These are phyloP conservation scores for Scopus umbretta DNA, from an alignment of 2,113 vertebrate species.

Conservation along the genomic window DNA sequence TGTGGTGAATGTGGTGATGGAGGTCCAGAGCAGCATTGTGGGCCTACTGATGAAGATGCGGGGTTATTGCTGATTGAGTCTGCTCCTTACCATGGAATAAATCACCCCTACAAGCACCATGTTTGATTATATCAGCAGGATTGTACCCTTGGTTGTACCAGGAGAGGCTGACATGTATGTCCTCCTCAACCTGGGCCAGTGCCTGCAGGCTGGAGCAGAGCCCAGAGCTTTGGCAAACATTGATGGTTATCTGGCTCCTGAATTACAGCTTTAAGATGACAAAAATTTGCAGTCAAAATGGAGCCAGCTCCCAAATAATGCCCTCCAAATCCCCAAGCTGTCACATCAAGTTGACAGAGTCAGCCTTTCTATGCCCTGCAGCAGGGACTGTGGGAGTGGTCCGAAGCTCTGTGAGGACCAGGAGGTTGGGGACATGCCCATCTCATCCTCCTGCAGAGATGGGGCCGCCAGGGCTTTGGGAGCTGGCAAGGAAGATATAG, in stretches of 20 bases:
- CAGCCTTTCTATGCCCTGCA: not conserved
- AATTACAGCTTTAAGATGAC: not conserved
- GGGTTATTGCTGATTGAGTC: not conserved
- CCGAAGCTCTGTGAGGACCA: not conserved
- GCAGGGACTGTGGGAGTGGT: not conserved
- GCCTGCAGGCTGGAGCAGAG: not conserved
- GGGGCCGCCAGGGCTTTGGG: not conserved
- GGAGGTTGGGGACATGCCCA: not conserved
- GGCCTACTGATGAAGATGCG: not conserved
- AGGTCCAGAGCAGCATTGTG: not conserved
- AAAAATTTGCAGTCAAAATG: not conserved
- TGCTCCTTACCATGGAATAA: fast-evolving
- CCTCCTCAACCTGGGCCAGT: not conserved
- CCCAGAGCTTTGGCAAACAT: not conserved
- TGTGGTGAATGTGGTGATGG: not conserved
- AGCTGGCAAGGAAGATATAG: not conserved
- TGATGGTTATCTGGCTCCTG: not conserved
- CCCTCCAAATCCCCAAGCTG: not conserved
- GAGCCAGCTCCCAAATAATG: not conserved
- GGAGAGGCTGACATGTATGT: not conserved
- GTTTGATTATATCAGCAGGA: not conserved
- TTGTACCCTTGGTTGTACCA: not conserved
- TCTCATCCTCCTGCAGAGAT: not conserved
- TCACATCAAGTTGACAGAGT: not conserved
- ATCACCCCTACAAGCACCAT: not conserved